Evolutionary conservation across 1,140 invertebrate species (phyloP).

Genomic region (Drosophila jambulina): DNA sequence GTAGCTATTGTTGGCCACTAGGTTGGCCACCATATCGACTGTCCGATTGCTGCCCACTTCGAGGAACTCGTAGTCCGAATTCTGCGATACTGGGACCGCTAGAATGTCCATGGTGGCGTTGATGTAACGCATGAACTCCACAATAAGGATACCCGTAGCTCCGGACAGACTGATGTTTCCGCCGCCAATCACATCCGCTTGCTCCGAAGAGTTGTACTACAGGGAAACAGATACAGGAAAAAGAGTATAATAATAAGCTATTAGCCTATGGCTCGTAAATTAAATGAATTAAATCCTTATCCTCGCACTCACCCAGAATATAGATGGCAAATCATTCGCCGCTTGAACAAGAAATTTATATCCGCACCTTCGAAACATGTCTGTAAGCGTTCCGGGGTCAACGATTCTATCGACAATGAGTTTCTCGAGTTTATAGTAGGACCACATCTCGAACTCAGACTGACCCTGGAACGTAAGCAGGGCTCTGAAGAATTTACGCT

Average conservation of each 20-base stretch:
- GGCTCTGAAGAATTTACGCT: neutral
- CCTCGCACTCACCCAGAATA: slow-evolving; percentile 14
- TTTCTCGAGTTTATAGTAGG: neutral
- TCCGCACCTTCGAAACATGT: neutral
- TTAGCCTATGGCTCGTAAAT: no score
- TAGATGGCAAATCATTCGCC: slow-evolving; percentile 1
- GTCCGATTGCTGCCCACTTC: neutral
- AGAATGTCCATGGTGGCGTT: slow-evolving; percentile 34
- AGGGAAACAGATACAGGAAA: no score
- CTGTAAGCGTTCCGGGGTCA: accelerated
- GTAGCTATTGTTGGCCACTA: neutral
- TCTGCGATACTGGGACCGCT: neutral
- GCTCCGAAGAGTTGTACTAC: slow-evolving; percentile 32
- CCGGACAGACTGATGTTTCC: slow-evolving; percentile 24
- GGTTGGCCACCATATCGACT: slow-evolving; percentile 10
- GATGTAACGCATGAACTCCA: slow-evolving; percentile 4
- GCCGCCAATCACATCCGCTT: slow-evolving; percentile 4
- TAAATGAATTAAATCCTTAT: neutral
- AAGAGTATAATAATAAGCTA: no score
- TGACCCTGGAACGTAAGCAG: neutral
- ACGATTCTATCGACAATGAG: neutral
- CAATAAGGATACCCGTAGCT: neutral
- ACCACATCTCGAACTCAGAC: neutral
- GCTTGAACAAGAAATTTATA: slow-evolving; percentile 8
- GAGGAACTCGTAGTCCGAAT: neutral